Evolutionary conservation across 2,113 vertebrate genomes (phyloP).

Genomic region (Salvator merianae): DNA sequence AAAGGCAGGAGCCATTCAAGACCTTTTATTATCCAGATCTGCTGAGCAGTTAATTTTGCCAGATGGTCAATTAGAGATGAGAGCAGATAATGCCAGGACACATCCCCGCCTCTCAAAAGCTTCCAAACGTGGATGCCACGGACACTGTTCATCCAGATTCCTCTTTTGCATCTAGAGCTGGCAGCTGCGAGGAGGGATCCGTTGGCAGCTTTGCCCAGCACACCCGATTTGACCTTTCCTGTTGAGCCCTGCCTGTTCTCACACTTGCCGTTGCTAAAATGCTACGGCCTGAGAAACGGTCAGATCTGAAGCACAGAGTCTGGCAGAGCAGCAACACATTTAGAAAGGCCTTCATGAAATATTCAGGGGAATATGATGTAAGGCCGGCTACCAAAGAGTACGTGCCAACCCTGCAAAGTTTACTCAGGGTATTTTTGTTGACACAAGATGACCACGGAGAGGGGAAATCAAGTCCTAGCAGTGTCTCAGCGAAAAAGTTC

Average conservation of each 20-base stretch:
- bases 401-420: conserved; percentile 52
- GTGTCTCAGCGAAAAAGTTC: background rate
- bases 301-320: background rate
- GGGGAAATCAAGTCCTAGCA: conserved; percentile 40
- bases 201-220: background rate
- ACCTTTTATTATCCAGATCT: no score
- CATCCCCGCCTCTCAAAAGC: background rate
- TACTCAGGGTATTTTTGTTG: conserved; percentile 61
- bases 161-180: background rate
- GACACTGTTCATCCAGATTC: background rate
- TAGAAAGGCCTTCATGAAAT: conserved; percentile 68
- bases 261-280: background rate
- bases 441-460: conserved; percentile 35
- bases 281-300: background rate
- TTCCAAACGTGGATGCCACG: background rate
- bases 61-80: background rate
- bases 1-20: no score
- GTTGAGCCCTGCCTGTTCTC: background rate
- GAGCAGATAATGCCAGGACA: no score
- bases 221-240: background rate
- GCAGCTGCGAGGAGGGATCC: no score
- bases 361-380: conserved; percentile 59
- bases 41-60: background rate
- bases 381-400: conserved; percentile 44
- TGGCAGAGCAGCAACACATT: background rate